These are phyloP conservation scores for Neosalanx taihuensis DNA, from an alignment of 2,797 vertebrate genomes.

Conservation along the genomic window DNA sequence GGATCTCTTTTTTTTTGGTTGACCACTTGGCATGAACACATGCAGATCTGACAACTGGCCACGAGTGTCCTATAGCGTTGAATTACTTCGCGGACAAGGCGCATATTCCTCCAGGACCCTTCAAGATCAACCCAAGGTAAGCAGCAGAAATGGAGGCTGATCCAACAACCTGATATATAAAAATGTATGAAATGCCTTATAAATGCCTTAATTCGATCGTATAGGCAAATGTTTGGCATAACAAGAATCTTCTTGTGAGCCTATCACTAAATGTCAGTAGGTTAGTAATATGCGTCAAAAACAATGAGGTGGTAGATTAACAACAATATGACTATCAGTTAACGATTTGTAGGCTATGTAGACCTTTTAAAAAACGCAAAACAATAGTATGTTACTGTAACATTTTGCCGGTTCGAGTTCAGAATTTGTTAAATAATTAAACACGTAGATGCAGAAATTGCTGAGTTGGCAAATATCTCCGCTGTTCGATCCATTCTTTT, in stretches of 20 bases:
- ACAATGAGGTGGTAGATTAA: constrained; percentile 12
- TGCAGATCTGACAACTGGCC: constrained; percentile 61
- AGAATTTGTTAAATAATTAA: constrained; percentile 59
- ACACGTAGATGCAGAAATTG: constrained; percentile 76
- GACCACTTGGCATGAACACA: constrained; percentile 38
- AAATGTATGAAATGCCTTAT: background rate
- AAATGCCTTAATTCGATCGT: constrained; percentile 1
- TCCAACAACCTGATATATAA: background rate
- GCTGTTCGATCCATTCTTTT: constrained; percentile 76
- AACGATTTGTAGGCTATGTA: background rate
- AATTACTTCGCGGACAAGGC: constrained; percentile 77
- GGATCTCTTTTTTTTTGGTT: too few species aligned
- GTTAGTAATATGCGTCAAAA: constrained; percentile 59
- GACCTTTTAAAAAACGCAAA: background rate
- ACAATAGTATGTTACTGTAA: background rate
- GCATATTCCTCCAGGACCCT: constrained; percentile 77
- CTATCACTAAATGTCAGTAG: constrained; percentile 33
- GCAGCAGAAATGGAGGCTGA: constrained; percentile 48
- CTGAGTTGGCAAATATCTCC: constrained; percentile 86
- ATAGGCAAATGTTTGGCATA: constrained; percentile 5
- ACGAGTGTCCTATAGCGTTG: constrained; percentile 59
- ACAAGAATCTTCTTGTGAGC: background rate
- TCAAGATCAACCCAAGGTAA: constrained; percentile 70
- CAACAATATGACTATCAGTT: constrained; percentile 26
- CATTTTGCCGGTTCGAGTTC: constrained; percentile 38